phyloP scores from a whole-genome alignment of 2,797 vertebrate species.

The Danio aesculapii region DNA sequence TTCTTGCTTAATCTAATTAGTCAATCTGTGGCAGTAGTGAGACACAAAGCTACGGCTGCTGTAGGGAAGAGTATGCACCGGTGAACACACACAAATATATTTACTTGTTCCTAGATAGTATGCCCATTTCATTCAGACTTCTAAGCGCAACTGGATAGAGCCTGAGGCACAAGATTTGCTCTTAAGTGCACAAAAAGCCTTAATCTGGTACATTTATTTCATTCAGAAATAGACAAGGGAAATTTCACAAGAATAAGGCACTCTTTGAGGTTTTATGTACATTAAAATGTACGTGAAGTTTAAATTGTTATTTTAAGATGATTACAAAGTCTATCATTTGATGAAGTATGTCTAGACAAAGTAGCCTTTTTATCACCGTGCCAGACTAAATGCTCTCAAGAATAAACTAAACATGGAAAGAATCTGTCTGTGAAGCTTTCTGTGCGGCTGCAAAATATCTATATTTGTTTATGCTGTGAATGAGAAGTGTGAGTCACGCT shows the following conservation, averaged over 20 bases:
- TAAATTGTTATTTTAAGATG: neutral
- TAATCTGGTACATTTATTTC: constrained; percentile 42
- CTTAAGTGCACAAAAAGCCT: constrained; percentile 26
- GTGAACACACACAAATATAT: constrained; percentile 29
- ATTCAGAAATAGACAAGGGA: constrained; percentile 8
- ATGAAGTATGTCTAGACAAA: neutral
- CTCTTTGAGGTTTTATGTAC: neutral
- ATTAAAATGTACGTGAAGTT: neutral
- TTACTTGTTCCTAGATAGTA: constrained; percentile 3
- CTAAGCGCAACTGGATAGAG: constrained; percentile 1
- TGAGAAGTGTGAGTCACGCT: constrained; percentile 30
- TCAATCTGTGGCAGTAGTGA: constrained; percentile 77
- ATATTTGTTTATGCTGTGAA: constrained; percentile 24
- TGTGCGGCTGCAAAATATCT: constrained; percentile 13
- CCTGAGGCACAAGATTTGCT: constrained; percentile 27
- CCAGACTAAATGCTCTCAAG: neutral
- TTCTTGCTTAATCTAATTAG: constrained; percentile 92
- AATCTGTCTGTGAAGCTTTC: neutral
- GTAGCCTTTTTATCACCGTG: neutral
- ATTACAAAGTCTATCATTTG: neutral
- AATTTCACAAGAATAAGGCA: neutral
- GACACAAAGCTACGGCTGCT: constrained; percentile 62
- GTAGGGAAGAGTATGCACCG: constrained; percentile 30
- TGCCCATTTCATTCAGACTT: constrained; percentile 13
- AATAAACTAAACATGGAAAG: neutral